A percentile compares a stretch with the other conserved stretches of the same genome.
These are phyloP conservation scores for Ophiodon elongatus DNA, from an alignment of 2,113 vertebrate genomes.

Conservation along the genomic window DNA sequence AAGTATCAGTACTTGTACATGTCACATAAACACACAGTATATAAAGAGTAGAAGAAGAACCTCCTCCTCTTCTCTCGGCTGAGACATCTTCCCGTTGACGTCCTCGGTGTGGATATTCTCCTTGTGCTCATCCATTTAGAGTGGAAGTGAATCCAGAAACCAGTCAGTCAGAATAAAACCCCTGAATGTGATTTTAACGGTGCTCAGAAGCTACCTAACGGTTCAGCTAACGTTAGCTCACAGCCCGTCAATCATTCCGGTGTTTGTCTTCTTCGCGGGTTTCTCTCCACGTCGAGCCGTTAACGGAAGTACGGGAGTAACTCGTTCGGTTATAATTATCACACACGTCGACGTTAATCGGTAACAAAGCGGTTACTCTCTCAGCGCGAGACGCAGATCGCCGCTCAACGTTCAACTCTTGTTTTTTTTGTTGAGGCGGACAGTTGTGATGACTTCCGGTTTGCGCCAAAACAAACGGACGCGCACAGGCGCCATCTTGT, in stretches of 20 bases:
- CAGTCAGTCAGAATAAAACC: background rate
- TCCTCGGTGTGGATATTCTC: constrained; percentile 74
- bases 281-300: no score
- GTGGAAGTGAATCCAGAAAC: background rate
- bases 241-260: background rate
- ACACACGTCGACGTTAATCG: background rate
- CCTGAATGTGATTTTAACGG: background rate
- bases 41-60: no score
- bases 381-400: background rate
- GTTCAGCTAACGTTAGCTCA: constrained; percentile 14
- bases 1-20: no score
- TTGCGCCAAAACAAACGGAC: constrained; percentile 47
- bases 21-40: no score
- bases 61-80: constrained; percentile 49
- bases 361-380: background rate
- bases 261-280: background rate
- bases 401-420: constrained; percentile 8
- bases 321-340: background rate
- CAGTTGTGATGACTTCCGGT: constrained; percentile 60
- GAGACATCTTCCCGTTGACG: constrained; percentile 67
- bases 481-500: constrained; percentile 27
- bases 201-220: background rate
- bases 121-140: constrained; percentile 81
- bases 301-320: background rate
- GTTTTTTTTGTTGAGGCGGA: constrained; percentile 4